Evolutionary conservation across 2,888 invertebrate genomes (phyloP).

Genomic region (Helicoverpa assulta): DNA sequence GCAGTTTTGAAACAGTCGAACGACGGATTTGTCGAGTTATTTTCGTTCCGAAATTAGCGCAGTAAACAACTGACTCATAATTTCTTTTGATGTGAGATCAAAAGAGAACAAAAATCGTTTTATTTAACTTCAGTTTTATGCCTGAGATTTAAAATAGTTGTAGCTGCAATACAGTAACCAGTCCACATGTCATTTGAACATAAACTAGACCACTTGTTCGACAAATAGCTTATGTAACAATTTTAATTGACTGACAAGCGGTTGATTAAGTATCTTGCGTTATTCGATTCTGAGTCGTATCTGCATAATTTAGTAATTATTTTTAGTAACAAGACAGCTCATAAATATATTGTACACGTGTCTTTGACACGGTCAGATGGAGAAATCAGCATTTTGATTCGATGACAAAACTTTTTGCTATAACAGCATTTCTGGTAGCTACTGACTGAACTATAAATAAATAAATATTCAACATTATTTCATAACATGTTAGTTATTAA

Average conservation of each 20-base stretch:
- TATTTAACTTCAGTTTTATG: slow-evolving; percentile 10
- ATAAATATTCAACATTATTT: slow-evolving; percentile 12
- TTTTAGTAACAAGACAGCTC: slow-evolving; percentile 55
- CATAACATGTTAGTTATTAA: background rate
- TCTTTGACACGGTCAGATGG: slow-evolving; percentile 33
- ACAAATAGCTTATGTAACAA: slow-evolving; percentile 56
- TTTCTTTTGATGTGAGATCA: slow-evolving; percentile 13
- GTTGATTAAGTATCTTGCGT: slow-evolving; percentile 47
- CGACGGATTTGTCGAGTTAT: background rate
- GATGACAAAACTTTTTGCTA: slow-evolving; percentile 30
- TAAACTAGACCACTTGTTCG: slow-evolving; percentile 39
- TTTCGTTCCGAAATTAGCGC: slow-evolving; percentile 1
- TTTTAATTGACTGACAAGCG: slow-evolving; percentile 56
- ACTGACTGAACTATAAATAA: background rate
- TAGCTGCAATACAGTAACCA: slow-evolving; percentile 24
- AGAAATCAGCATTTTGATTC: slow-evolving; percentile 35
- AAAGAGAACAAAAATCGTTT: slow-evolving; percentile 19
- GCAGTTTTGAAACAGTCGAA: slow-evolving; percentile 10
- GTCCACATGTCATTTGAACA: slow-evolving; percentile 28
- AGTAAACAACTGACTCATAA: slow-evolving; percentile 17
- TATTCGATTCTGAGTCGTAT: slow-evolving; percentile 42
- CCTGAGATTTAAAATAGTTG: slow-evolving; percentile 6
- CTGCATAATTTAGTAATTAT: slow-evolving; percentile 55
- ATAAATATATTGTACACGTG: slow-evolving; percentile 48
- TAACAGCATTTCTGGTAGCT: slow-evolving; percentile 7